phyloP scores from a whole-genome alignment of 2,888 invertebrate species.

The Tillus elongatus region DNA sequence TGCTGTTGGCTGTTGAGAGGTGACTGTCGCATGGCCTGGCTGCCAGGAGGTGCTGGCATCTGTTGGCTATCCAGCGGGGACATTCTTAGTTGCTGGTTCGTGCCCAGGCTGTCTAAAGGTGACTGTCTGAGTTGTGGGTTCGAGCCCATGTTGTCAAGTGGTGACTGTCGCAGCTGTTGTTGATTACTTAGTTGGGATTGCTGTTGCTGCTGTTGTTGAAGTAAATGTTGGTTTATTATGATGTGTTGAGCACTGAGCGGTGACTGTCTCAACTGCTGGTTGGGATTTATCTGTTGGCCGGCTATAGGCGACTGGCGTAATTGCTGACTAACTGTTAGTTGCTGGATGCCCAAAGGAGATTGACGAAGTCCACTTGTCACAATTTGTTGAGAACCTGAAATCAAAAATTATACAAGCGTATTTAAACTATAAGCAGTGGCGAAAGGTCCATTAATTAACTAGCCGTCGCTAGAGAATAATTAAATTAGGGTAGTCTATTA shows the following conservation, averaged over 20 bases:
- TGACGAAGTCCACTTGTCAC: slow-evolving; percentile 1
- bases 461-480: too few relatives aligned
- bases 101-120: too few relatives aligned
- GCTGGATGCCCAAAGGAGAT: background rate
- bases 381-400: background rate
- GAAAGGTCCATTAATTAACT: too few relatives aligned
- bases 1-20: background rate
- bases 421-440: background rate
- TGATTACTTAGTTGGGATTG: slow-evolving; percentile 12
- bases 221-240: slow-evolving; percentile 13
- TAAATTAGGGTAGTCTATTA: too few relatives aligned
- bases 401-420: background rate
- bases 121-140: background rate
- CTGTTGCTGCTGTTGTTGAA: slow-evolving; percentile 20
- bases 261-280: slow-evolving; percentile 1
- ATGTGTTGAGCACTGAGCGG: slow-evolving; percentile 12
- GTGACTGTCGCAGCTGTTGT: slow-evolving; percentile 4
- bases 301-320: background rate
- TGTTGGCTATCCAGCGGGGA: slow-evolving; percentile 11
- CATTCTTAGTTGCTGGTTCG: slow-evolving; percentile 7
- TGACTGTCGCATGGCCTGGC: background rate
- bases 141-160: background rate
- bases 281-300: background rate
- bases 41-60: too few relatives aligned
- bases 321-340: too few relatives aligned